Conservation (phyloP, 2,888 invertebrate genomes). For the Epinotia demarniana region DNA sequence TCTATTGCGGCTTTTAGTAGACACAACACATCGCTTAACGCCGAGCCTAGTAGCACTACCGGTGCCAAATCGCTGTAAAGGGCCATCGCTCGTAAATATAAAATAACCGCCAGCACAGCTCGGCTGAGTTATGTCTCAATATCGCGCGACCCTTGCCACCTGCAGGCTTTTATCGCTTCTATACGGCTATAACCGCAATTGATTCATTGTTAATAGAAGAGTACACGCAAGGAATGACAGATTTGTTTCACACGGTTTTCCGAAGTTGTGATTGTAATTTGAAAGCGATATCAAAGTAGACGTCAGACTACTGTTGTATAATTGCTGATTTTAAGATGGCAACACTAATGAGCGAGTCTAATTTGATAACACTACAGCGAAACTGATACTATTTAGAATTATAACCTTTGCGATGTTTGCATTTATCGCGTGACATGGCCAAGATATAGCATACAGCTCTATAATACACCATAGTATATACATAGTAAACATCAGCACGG, state of each 20-base stretch:
- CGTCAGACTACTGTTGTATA: not conserved
- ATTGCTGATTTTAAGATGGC: not conserved
- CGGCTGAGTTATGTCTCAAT: slow-evolving; percentile 76
- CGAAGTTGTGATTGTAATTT: slow-evolving; percentile 9
- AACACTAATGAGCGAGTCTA: not conserved
- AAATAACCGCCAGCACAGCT: slow-evolving; percentile 66
- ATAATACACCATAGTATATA: not conserved
- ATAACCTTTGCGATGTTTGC: not conserved
- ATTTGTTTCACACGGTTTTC: slow-evolving; percentile 34
- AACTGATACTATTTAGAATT: not conserved
- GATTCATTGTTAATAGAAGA: slow-evolving; percentile 66
- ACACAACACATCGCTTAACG: not conserved
- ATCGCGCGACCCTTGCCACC: slow-evolving; percentile 67
- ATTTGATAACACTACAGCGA: not conserved
- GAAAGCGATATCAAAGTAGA: slow-evolving; percentile 8
- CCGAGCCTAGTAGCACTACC: not conserved
- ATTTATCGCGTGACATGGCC: not conserved
- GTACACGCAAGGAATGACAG: slow-evolving; percentile 58
- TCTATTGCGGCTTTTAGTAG: not conserved
- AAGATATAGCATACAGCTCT: not conserved
- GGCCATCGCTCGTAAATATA: slow-evolving; percentile 63
- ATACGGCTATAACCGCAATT: slow-evolving; percentile 52
- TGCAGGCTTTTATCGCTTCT: slow-evolving; percentile 59
- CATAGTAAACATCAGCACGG: too few relatives aligned
- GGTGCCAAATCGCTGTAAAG: slow-evolving; percentile 43